phyloP scores from a whole-genome alignment of 2,113 vertebrate genomes.

The Brachyistius frenatus region DNA sequence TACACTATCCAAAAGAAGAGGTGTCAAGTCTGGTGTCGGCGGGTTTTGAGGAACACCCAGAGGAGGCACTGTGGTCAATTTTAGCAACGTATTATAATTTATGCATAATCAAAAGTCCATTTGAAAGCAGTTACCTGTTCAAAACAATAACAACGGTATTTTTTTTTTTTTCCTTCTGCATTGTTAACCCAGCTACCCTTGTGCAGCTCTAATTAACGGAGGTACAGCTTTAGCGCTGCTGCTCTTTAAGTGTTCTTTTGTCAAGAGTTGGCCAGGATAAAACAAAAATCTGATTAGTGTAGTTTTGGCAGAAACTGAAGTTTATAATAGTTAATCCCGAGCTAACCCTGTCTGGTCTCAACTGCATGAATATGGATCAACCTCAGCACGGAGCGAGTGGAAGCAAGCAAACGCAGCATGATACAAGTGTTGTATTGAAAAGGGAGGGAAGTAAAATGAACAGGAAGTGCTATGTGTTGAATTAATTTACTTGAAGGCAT shows the following conservation, averaged over 20 bases:
- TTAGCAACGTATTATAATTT: too few species aligned
- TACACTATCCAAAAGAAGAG: background rate
- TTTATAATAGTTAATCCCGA: conserved; percentile 27
- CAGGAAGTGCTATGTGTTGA: background rate
- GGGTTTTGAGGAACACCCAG: too few species aligned
- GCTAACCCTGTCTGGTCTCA: conserved; percentile 28
- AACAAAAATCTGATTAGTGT: background rate
- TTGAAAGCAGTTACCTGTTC: background rate
- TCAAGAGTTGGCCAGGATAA: background rate
- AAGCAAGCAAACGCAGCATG: background rate
- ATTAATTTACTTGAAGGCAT: background rate
- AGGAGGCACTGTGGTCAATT: too few species aligned
- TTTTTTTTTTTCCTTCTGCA: background rate
- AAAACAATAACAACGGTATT: background rate
- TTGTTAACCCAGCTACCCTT: background rate
- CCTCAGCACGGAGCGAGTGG: background rate
- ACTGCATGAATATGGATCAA: conserved; percentile 32
- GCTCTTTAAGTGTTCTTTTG: background rate
- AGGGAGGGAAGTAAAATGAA: background rate
- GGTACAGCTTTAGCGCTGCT: background rate
- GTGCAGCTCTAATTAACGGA: background rate
- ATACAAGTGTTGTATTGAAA: background rate
- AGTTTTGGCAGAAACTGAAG: conserved; percentile 8
- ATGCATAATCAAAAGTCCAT: background rate
- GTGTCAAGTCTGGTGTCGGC: background rate